Evolutionary conservation across 2,113 vertebrate species (phyloP).

Genomic region (Syngnathus scovelli): DNA sequence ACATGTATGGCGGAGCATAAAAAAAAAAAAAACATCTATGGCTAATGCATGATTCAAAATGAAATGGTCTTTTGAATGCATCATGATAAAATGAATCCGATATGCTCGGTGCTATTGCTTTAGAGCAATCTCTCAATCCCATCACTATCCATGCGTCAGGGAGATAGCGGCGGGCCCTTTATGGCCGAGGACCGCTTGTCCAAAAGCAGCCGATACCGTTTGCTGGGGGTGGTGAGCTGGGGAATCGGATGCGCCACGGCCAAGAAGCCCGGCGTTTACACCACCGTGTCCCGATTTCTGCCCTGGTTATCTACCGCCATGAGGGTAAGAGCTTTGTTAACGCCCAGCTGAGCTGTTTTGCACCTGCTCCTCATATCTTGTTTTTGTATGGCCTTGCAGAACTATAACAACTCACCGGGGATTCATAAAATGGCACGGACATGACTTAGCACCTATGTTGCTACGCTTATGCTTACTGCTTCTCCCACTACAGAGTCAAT

Average conservation of each 20-base stretch:
- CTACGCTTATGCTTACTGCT: not conserved
- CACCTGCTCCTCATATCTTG: not conserved
- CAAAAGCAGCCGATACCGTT: conserved; percentile 76
- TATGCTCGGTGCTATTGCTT: not conserved
- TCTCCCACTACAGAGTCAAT: conserved; percentile 19
- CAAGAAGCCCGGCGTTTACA: conserved; percentile 87
- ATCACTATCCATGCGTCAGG: conserved; percentile 54
- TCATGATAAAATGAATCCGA: not conserved
- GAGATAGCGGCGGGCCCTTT: conserved; percentile 87
- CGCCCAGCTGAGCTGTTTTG: not conserved
- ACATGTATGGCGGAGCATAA: too few species aligned
- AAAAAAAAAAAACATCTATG: too few species aligned
- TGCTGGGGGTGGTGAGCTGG: conserved; percentile 88
- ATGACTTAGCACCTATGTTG: conserved; percentile 32
- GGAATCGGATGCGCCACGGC: conserved; percentile 85
- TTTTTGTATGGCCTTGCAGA: conserved; percentile 49
- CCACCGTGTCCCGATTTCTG: conserved; percentile 80
- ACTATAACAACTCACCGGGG: conserved; percentile 68
- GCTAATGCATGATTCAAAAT: too few species aligned
- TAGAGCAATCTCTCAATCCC: not conserved
- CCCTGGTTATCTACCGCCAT: conserved; percentile 85
- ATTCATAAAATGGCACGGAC: conserved; percentile 73
- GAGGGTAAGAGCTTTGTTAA: conserved; percentile 70
- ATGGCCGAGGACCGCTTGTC: conserved; percentile 82
- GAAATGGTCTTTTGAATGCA: too few species aligned